Evolutionary conservation across 2,113 vertebrate genomes (phyloP).

Genomic region (Solea solea): DNA sequence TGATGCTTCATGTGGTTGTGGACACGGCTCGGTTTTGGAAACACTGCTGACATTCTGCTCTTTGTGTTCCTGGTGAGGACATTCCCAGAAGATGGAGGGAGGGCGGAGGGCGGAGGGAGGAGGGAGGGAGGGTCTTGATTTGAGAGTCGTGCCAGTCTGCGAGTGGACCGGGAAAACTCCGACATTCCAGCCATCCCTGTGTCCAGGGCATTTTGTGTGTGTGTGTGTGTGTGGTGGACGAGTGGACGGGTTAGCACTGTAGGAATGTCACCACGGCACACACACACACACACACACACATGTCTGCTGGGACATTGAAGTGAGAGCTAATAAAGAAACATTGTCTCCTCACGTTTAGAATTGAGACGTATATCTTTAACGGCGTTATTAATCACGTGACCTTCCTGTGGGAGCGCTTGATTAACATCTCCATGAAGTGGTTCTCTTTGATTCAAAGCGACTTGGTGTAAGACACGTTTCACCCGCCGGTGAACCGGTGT

Average conservation of each 20-base stretch:
- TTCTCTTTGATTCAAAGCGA: constrained; percentile 24
- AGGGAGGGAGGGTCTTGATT: constrained; percentile 34
- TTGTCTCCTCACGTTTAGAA: constrained; percentile 8
- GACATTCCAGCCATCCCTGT: constrained; percentile 64
- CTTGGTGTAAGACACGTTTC: constrained; percentile 19
- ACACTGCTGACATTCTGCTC: constrained; percentile 18
- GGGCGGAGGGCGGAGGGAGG: no score
- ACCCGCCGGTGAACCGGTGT: constrained; percentile 29
- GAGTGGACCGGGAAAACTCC: constrained; percentile 65
- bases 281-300: constrained; percentile 30
- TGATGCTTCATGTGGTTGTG: constrained; percentile 41
- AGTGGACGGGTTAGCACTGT: constrained; percentile 56
- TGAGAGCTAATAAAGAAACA: constrained; percentile 10
- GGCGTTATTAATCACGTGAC: constrained; percentile 26
- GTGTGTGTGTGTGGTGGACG: constrained; percentile 8
- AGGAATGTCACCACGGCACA: constrained; percentile 69
- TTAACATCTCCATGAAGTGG: constrained; percentile 21
- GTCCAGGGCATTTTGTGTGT: constrained; percentile 25
- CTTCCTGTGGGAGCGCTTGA: constrained; percentile 19
- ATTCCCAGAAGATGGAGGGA: constrained; percentile 54
- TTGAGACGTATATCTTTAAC: constrained; percentile 12
- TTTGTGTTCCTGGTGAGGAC: constrained; percentile 39
- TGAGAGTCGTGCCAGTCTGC: constrained; percentile 71
- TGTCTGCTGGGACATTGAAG: background rate
- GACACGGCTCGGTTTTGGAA: constrained; percentile 17